Conservation (phyloP, 2,797 vertebrate species). For the Acanthurus tractus region DNA sequence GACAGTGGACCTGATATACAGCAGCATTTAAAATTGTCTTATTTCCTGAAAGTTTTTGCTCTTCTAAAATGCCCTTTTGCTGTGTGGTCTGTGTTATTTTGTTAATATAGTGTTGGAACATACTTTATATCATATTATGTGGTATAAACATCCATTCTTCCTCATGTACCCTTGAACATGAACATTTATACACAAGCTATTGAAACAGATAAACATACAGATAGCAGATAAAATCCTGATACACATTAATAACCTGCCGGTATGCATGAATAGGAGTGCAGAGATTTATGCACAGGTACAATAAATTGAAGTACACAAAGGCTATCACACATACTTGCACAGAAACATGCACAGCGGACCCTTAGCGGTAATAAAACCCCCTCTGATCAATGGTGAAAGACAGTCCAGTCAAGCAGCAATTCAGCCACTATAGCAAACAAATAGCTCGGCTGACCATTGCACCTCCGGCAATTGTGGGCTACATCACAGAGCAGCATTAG, state of each 20-base stretch:
- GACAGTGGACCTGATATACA: background rate
- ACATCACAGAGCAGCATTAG: conserved; percentile 59
- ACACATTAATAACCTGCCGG: background rate
- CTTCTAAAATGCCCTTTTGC: background rate
- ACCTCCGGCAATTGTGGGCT: conserved; percentile 48
- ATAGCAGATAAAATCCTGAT: background rate
- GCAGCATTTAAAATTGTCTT: background rate
- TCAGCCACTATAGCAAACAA: conserved; percentile 53
- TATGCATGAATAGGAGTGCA: background rate
- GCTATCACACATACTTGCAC: background rate
- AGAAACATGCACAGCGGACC: background rate
- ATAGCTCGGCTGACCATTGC: conserved; percentile 54
- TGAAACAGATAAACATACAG: background rate
- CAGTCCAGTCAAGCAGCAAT: conserved; percentile 25
- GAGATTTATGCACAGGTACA: background rate
- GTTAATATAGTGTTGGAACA: too few species aligned
- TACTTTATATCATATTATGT: background rate
- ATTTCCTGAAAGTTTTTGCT: background rate
- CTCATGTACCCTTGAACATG: background rate
- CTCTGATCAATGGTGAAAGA: conserved; percentile 58
- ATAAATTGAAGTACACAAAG: background rate
- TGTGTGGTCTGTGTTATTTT: too few species aligned
- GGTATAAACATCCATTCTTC: background rate
- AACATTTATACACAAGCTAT: too few species aligned
- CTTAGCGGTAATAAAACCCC: conserved; percentile 45